phyloP scores from a whole-genome alignment of 2,888 invertebrate genomes.

The Chaetogeoica ovagalla region DNA sequence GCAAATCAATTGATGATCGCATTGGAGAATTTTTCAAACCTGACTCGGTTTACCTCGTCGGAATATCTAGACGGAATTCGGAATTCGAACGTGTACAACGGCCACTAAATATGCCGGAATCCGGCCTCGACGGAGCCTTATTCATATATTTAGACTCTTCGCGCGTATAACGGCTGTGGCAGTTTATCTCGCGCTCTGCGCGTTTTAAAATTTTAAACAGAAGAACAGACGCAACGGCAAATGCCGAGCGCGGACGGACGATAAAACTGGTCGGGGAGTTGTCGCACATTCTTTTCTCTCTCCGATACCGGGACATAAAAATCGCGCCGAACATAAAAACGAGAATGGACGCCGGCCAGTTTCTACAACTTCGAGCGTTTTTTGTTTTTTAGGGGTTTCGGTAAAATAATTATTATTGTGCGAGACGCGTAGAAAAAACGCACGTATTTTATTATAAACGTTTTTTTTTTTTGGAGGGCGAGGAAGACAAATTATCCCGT shows the following conservation, averaged over 20 bases:
- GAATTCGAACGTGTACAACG: too few relatives aligned
- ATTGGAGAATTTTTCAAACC: too few relatives aligned
- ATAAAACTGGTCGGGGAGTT: conserved; percentile 8
- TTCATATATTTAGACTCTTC: conserved; percentile 48
- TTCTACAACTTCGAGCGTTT: neutral
- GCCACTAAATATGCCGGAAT: too few relatives aligned
- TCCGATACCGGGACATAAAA: conserved; percentile 38
- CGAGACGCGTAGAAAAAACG: conserved; percentile 20
- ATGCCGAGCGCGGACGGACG: conserved; percentile 10
- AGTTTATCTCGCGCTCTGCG: conserved; percentile 51
- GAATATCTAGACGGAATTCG: too few relatives aligned
- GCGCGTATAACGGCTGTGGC: conserved; percentile 39
- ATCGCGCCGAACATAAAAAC: conserved; percentile 47
- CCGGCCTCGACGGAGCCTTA: conserved; percentile 47
- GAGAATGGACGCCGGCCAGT: conserved; percentile 36
- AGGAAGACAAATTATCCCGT: conserved; percentile 1
- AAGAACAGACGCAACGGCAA: conserved; percentile 52
- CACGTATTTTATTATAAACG: neutral
- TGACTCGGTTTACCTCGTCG: too few relatives aligned
- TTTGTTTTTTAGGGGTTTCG: too few relatives aligned
- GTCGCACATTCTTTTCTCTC: conserved; percentile 17
- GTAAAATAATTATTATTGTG: too few relatives aligned
- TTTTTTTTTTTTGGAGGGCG: neutral
- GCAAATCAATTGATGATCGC: too few relatives aligned
- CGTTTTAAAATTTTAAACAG: conserved; percentile 52